Percentiles rank a stretch among this genome's conserved stretches.
These are phyloP conservation scores for Ceratina japonica DNA, from an alignment of 1,140 invertebrate genomes.

Conservation along the genomic window DNA sequence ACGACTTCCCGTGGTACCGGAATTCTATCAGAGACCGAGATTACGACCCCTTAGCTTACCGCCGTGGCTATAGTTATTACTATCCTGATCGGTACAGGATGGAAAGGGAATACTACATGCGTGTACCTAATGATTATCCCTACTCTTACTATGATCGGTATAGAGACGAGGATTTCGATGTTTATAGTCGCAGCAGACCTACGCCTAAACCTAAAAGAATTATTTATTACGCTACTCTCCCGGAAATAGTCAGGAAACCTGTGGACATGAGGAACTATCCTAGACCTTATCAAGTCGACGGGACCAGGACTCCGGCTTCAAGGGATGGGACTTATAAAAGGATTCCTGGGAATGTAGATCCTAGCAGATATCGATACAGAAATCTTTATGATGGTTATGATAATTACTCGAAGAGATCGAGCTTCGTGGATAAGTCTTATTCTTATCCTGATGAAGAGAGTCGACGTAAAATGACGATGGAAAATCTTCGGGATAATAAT, in stretches of 20 bases:
- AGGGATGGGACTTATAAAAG: slow-evolving; percentile 61
- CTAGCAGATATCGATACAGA: slow-evolving; percentile 60
- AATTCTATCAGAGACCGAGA: slow-evolving; percentile 62
- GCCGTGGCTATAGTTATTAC: slow-evolving; percentile 51
- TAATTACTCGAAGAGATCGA: slow-evolving; percentile 62
- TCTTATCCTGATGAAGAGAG: slow-evolving; percentile 51
- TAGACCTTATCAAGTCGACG: slow-evolving; percentile 55
- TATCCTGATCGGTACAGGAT: slow-evolving; percentile 71
- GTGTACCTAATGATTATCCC: slow-evolving; percentile 52
- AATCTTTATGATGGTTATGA: slow-evolving; percentile 60
- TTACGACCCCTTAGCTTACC: slow-evolving; percentile 66
- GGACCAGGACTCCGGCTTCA: slow-evolving; percentile 37
- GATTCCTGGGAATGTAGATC: slow-evolving; percentile 59
- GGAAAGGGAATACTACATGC: slow-evolving; percentile 65
- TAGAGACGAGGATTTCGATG: slow-evolving; percentile 68
- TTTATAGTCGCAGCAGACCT: slow-evolving; percentile 66
- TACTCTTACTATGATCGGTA: slow-evolving; percentile 69
- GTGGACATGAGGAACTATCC: slow-evolving; percentile 71
- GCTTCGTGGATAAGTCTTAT: slow-evolving; percentile 62
- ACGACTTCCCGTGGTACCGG: slow-evolving; percentile 66
- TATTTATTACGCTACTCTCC: slow-evolving; percentile 79
- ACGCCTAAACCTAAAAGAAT: slow-evolving; percentile 75
- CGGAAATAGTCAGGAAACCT: slow-evolving; percentile 77
- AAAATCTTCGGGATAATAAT: slow-evolving; percentile 58
- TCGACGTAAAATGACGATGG: slow-evolving; percentile 52